Conservation (phyloP, 2,888 invertebrate species). For the Macrosoma leucophasiata region DNA sequence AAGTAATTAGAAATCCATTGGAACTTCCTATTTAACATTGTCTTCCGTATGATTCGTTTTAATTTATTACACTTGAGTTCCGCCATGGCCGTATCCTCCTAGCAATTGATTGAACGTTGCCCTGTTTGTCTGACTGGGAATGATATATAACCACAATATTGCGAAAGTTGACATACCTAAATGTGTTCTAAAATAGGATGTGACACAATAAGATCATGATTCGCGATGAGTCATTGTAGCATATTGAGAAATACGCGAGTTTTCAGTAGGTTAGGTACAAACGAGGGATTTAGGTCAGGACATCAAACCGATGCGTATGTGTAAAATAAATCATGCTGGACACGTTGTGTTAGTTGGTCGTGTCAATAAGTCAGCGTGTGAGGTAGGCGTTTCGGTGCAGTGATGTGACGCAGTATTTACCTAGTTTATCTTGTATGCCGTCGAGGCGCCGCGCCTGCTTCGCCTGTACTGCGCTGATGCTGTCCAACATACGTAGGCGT, state of each 20-base stretch:
- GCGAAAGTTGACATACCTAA: slow-evolving; percentile 52
- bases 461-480: slow-evolving; percentile 53
- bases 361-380: background rate
- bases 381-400: background rate
- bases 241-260: slow-evolving; percentile 25
- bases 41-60: slow-evolving; percentile 6
- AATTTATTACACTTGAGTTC: slow-evolving; percentile 24
- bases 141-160: slow-evolving; percentile 42
- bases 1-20: slow-evolving; percentile 27
- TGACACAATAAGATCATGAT: slow-evolving; percentile 49
- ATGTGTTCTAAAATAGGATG: slow-evolving; percentile 61
- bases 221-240: slow-evolving; percentile 34
- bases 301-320: slow-evolving; percentile 20
- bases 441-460: slow-evolving; percentile 65
- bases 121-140: slow-evolving; percentile 57
- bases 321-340: slow-evolving; percentile 9
- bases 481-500: slow-evolving; percentile 55
- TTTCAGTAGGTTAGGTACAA: slow-evolving; percentile 26
- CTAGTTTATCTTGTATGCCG: slow-evolving; percentile 65
- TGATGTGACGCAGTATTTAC: slow-evolving; percentile 33
- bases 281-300: slow-evolving; percentile 28
- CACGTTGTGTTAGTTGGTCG: slow-evolving; percentile 1
- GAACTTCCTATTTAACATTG: slow-evolving; percentile 12
- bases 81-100: slow-evolving; percentile 39
- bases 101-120: slow-evolving; percentile 53